Base-by-base conservation (phyloP, 2,888 invertebrate species). In the Heliconius aoede region DNA sequence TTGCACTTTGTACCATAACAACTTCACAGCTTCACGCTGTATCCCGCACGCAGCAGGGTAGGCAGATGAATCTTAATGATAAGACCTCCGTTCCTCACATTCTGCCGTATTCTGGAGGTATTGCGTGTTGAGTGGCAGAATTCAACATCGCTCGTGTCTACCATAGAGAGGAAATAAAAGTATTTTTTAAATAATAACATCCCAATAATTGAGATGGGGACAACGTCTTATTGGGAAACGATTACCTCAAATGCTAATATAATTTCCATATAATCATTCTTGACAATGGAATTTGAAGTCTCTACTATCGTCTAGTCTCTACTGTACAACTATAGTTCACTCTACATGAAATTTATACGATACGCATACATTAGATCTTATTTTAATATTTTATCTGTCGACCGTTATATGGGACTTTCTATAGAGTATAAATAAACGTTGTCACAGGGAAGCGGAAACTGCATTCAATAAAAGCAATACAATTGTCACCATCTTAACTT, bases 401-500 rank as follows among this genome's bases (percentile, higher is more conserved):
- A 72, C 81, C 76, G 82, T 80, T 82, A 80, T 76, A 79, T 64
- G 77, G 72, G 30, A 78, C 77, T 78, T 80, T 82, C 81, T 81
- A 83, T 83, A 76, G 80, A 65, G 73, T 80, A 85, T 85, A 84
- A 84, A 85, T 84, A 84, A 81, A 76, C 72, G 80, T 80, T 82
- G 82, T 83, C 82, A 79, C 79, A 62, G 77, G 77, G 78, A 80
- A 84, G 81, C 84, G 85, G 85, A 84, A 84, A 83, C 81, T 82
- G 80, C 77, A 84, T 86, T 86, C 87, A 86, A 86, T 88, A 87
- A 87, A 86, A 81, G 83, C 86, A 86, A 86, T 87, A 85, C 88
- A 88, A 89, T 90, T 89, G 89, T 89, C 90, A 88, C 84, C 83
- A 82, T 80, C 79, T 81, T 80, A 85, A 87, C 84, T 89, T 88